These are phyloP conservation scores for Esox masquinongy DNA, from an alignment of 2,797 vertebrate genomes.

Conservation along the genomic window DNA sequence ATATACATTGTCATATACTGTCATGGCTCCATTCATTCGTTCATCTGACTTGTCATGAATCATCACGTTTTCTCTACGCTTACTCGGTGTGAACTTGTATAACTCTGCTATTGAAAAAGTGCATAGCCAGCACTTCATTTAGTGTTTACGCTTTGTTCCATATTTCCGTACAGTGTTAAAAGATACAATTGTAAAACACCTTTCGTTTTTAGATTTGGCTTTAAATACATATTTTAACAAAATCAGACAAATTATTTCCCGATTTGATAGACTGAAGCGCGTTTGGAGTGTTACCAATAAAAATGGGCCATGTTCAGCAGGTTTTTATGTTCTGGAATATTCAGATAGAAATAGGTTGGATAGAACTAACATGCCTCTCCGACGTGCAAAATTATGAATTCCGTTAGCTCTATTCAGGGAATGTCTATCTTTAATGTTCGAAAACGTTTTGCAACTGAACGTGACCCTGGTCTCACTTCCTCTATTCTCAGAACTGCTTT, in stretches of 20 bases:
- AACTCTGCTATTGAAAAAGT: not conserved
- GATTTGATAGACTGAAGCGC: constrained; percentile 41
- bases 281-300: constrained; percentile 35
- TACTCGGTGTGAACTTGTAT: not conserved
- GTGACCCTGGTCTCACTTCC: constrained; percentile 25
- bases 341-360: too few species aligned
- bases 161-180: too few species aligned
- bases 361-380: too few species aligned
- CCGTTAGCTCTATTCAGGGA: not conserved
- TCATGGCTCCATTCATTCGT: not conserved
- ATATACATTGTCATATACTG: not conserved
- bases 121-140: not conserved
- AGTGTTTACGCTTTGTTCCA: not conserved
- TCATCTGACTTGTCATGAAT: not conserved
- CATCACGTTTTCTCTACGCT: not conserved
- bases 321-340: too few species aligned
- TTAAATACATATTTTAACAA: not conserved
- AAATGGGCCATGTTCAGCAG: not conserved
- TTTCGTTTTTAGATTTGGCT: not conserved
- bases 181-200: not conserved
- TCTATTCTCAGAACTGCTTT: constrained; percentile 43
- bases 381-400: too few species aligned
- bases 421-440: too few species aligned
- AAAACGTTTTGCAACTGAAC: not conserved
- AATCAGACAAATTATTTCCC: not conserved